Percentiles rank a stretch among this genome's conserved stretches.
phyloP scores from a whole-genome alignment of 92 coral and sea anemone genomes.

The Porites divaricata region DNA sequence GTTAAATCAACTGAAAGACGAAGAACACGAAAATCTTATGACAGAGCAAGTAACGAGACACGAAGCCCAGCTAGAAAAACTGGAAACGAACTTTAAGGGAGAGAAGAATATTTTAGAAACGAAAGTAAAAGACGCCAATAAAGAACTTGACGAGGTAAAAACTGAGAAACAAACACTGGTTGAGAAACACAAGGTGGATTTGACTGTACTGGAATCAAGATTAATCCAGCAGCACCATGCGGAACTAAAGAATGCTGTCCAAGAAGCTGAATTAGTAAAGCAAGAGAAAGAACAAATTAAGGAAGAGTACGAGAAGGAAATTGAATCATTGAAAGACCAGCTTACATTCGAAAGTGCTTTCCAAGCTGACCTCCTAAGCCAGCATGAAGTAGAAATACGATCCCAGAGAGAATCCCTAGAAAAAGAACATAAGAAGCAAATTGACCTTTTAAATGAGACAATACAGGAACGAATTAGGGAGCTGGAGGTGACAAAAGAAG shows the following conservation, averaged over 20 bases:
- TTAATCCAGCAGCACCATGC: conserved; percentile 18
- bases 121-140: conserved; percentile 30
- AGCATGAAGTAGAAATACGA: conserved; percentile 69
- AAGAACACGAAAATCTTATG: conserved; percentile 71
- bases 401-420: conserved; percentile 59
- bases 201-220: conserved; percentile 37
- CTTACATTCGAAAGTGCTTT: conserved; percentile 75
- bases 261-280: conserved; percentile 34
- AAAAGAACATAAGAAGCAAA: conserved; percentile 65
- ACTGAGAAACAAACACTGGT: conserved; percentile 35
- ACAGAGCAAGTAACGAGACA: conserved; percentile 78
- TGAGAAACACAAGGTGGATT: conserved; percentile 42
- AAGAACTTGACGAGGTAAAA: conserved; percentile 43
- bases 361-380: conserved; percentile 79
- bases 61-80: conserved; percentile 52
- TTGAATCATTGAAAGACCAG: conserved; percentile 74
- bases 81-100: conserved; percentile 56
- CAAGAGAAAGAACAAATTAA: conserved; percentile 53
- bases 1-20: conserved; percentile 82
- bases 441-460: conserved; percentile 62
- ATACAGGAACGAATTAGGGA: conserved; percentile 60
- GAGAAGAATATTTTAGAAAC: conserved; percentile 41
- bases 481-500: conserved; percentile 58
- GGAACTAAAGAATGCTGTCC: conserved; percentile 50
- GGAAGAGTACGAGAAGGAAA: conserved; percentile 75